A percentile compares a stretch with the other conserved stretches of the same genome.
These are phyloP conservation scores for Danio jaintianensis DNA, from an alignment of 2,797 vertebrate genomes.

Conservation along the genomic window DNA sequence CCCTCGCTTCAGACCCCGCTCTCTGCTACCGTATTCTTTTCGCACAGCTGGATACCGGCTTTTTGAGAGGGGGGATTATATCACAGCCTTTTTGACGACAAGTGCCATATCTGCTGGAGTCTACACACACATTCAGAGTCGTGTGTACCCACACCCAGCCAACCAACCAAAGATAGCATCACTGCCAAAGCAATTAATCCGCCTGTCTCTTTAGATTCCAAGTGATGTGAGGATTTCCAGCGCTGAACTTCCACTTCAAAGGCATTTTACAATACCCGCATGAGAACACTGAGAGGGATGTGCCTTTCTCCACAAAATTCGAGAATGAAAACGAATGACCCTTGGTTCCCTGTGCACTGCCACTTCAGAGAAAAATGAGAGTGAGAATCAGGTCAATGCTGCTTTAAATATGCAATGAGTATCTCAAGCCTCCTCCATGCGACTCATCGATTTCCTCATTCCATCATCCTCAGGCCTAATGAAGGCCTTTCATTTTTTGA, in stretches of 20 bases:
- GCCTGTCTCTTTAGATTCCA: constrained; percentile 51
- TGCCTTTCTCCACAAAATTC: constrained; percentile 4
- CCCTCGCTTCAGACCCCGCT: constrained; percentile 49
- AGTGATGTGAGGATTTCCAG: constrained; percentile 32
- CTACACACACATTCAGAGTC: constrained; percentile 13
- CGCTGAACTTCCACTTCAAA: constrained; percentile 43
- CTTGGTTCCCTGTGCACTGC: constrained; percentile 3
- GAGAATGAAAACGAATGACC: constrained; percentile 37
- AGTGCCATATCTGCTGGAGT: constrained; percentile 42
- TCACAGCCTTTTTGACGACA: constrained; percentile 46
- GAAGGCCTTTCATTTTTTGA: constrained; percentile 51
- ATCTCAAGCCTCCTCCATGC: constrained; percentile 26
- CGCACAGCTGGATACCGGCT: constrained; percentile 61
- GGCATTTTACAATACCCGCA: constrained; percentile 18
- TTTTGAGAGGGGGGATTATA: constrained; percentile 61
- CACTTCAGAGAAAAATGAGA: constrained; percentile 38
- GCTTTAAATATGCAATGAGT: constrained; percentile 35
- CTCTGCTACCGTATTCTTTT: constrained; percentile 58
- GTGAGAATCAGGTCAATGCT: constrained; percentile 37
- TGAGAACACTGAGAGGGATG: constrained; percentile 13
- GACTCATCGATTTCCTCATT: constrained; percentile 56
- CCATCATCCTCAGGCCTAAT: constrained; percentile 41
- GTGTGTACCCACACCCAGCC: constrained; percentile 13
- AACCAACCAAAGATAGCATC: constrained; percentile 24
- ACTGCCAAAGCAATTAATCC: constrained; percentile 49